phyloP scores from a whole-genome alignment of 64 coral and sea anemone species.

The Platygyra sinensis region DNA sequence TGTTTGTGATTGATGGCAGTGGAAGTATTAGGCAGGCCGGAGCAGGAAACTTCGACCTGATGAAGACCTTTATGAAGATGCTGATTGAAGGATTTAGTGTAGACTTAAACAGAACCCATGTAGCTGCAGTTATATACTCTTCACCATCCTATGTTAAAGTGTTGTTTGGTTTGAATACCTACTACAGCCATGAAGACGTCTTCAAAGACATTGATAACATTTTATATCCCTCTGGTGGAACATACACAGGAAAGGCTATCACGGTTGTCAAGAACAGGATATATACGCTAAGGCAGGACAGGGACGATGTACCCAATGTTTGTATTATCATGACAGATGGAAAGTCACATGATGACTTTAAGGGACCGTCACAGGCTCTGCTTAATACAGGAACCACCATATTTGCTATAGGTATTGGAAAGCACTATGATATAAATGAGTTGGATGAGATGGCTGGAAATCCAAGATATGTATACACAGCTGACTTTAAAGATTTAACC shows the following conservation, averaged over 20 bases:
- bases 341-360: conserved; percentile 1
- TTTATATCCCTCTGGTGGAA: not conserved
- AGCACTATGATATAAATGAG: too few relatives aligned
- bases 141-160: not conserved
- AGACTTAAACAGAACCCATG: not conserved
- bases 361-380: not conserved
- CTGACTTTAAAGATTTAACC: too few relatives aligned
- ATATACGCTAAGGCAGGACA: not conserved
- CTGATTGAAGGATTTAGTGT: conserved; percentile 2
- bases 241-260: conserved; percentile 13
- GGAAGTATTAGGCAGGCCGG: not conserved
- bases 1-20: conserved; percentile 31
- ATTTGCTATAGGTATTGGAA: conserved; percentile 9
- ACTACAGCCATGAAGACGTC: not conserved
- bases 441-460: too few relatives aligned
- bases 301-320: not conserved
- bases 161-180: not conserved
- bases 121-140: conserved; percentile 18
- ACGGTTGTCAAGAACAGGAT: not conserved
- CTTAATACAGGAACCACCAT: not conserved
- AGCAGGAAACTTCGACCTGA: not conserved
- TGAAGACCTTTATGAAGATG: not conserved
- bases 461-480: too few relatives aligned
- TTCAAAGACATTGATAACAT: not conserved
- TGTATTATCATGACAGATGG: conserved; percentile 29